Percentiles rank a stretch among this genome's conserved stretches.
phyloP scores from a whole-genome alignment of 1,140 invertebrate genomes.

The Bombus sibiricus region DNA sequence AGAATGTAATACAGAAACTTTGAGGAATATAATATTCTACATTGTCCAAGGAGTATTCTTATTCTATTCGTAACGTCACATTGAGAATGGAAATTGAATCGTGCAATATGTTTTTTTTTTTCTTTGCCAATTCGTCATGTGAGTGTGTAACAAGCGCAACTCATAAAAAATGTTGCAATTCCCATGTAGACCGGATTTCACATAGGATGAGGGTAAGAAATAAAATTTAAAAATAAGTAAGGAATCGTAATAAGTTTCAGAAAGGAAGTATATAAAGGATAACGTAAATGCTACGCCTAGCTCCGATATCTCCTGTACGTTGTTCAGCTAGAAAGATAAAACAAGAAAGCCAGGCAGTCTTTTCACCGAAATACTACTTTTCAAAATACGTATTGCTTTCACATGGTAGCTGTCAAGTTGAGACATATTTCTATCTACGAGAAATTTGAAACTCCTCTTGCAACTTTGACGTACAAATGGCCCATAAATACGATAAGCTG shows the following conservation, averaged over 20 bases:
- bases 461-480: background rate
- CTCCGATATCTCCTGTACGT: background rate
- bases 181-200: no score
- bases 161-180: no score
- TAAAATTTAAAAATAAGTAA: no score
- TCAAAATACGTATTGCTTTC: background rate
- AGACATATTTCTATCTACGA: background rate
- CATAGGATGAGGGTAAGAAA: no score
- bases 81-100: background rate
- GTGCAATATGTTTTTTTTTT: no score
- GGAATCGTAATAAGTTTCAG: no score
- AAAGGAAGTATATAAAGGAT: background rate
- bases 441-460: background rate
- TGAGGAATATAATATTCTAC: no score
- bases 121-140: no score
- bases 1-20: no score
- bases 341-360: no score
- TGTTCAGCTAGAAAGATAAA: no score
- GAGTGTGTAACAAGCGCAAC: no score
- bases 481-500: slow-evolving; percentile 45
- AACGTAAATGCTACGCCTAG: background rate
- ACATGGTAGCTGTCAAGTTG: background rate
- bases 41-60: background rate
- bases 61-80: background rate
- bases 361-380: background rate